A percentile compares a stretch with the other conserved stretches of the same genome.
These are phyloP conservation scores for Cantharis rufa DNA, from an alignment of 2,888 invertebrate species.

Conservation along the genomic window DNA sequence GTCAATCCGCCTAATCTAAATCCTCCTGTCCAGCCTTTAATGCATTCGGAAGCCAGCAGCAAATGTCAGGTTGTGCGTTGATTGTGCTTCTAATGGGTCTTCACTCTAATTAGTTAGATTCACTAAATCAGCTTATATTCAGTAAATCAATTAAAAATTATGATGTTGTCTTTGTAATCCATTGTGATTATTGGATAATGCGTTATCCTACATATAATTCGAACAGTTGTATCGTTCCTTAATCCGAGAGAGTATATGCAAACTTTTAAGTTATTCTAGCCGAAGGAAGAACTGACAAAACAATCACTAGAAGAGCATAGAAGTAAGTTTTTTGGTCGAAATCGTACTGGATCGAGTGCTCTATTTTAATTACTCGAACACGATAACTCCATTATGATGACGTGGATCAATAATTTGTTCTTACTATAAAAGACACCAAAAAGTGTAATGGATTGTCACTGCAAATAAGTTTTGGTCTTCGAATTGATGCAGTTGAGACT, in stretches of 20 bases:
- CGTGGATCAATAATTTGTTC: conserved; percentile 38
- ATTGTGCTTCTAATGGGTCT: conserved; percentile 26
- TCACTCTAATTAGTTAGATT: conserved; percentile 24
- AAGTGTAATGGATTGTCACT: not conserved
- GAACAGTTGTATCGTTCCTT: not conserved
- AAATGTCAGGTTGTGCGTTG: conserved; percentile 25
- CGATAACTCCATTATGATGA: conserved; percentile 56
- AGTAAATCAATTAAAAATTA: conserved; percentile 7
- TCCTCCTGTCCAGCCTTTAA: conserved; percentile 33
- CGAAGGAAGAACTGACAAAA: not conserved
- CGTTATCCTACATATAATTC: too few relatives aligned
- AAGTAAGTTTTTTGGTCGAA: not conserved
- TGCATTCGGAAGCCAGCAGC: conserved; percentile 25
- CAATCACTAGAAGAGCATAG: not conserved
- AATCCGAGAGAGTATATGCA: not conserved
- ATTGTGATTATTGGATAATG: not conserved
- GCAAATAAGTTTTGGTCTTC: not conserved
- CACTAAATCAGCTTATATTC: conserved; percentile 18
- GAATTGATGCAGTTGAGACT: conserved; percentile 29
- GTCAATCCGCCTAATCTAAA: conserved; percentile 45
- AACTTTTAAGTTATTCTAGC: not conserved
- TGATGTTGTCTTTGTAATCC: not conserved
- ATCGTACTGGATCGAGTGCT: conserved; percentile 49
- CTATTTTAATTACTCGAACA: conserved; percentile 55
- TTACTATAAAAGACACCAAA: conserved; percentile 1